Conservation (phyloP, 2,888 invertebrate genomes). For the Leptinotarsa haldemani region DNA sequence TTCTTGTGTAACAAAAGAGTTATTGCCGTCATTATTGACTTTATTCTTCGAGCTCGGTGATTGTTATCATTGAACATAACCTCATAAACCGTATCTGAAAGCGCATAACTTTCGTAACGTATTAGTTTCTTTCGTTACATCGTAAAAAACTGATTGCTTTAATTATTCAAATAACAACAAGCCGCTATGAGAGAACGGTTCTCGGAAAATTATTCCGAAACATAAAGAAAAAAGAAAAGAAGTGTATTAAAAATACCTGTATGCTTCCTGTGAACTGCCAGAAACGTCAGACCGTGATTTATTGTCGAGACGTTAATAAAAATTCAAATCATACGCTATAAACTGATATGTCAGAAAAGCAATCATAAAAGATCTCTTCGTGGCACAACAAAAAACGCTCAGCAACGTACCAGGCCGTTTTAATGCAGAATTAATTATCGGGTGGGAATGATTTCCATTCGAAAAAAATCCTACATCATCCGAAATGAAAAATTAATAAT, state of each 20-base stretch:
- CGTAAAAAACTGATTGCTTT: slow-evolving; percentile 26
- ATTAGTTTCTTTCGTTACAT: slow-evolving; percentile 17
- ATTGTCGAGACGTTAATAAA: slow-evolving; percentile 59
- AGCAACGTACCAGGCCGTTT: slow-evolving; percentile 15
- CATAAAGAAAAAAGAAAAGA: slow-evolving; percentile 18
- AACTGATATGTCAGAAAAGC: slow-evolving; percentile 57
- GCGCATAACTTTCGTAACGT: slow-evolving; percentile 15
- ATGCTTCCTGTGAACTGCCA: slow-evolving; percentile 32
- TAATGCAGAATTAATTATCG: slow-evolving; percentile 37
- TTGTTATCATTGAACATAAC: slow-evolving; percentile 15
- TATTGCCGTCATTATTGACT: not conserved
- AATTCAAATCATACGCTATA: slow-evolving; percentile 64
- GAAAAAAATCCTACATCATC: not conserved
- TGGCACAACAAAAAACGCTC: slow-evolving; percentile 32
- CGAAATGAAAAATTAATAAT: slow-evolving; percentile 2
- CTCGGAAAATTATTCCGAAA: slow-evolving; percentile 14
- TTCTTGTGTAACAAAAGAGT: not conserved
- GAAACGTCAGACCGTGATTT: slow-evolving; percentile 59
- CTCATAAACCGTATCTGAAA: slow-evolving; percentile 8
- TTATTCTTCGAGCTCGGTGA: not conserved
- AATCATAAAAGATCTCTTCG: slow-evolving; percentile 34
- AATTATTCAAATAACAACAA: slow-evolving; percentile 27
- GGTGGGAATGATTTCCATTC: slow-evolving; percentile 1
- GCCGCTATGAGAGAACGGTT: slow-evolving; percentile 13
- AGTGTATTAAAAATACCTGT: slow-evolving; percentile 14